Evolutionary conservation across 2,888 invertebrate genomes (phyloP).

Genomic region (Boloria euphrosyne): DNA sequence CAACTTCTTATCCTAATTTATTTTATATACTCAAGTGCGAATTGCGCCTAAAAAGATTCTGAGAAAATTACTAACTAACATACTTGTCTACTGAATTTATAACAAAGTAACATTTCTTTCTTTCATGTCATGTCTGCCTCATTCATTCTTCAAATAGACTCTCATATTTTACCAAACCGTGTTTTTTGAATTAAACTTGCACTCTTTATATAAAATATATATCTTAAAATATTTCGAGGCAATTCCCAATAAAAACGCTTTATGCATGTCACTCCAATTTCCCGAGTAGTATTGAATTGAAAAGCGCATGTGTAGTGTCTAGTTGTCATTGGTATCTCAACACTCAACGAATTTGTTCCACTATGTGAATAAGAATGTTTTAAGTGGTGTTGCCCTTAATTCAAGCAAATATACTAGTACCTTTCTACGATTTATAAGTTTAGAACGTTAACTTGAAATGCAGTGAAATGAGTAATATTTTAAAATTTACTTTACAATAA

Average conservation of each 20-base stretch:
- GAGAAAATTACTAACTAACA: too few species aligned
- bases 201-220: neutral
- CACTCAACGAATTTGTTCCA: neutral
- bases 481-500: neutral
- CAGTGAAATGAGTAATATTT: too few species aligned
- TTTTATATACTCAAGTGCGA: neutral
- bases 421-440: too few species aligned
- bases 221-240: neutral
- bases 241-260: slow-evolving; percentile 11
- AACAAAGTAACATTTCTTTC: too few species aligned
- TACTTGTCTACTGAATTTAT: too few species aligned
- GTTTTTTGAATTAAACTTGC: too few species aligned
- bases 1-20: slow-evolving; percentile 11
- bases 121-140: too few species aligned
- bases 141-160: too few species aligned
- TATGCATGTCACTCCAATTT: slow-evolving; percentile 15
- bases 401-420: too few species aligned
- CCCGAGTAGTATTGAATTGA: slow-evolving; percentile 5
- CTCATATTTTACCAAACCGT: too few species aligned
- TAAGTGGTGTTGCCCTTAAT: too few species aligned
- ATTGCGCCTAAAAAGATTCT: neutral
- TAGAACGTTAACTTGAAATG: too few species aligned
- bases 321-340: slow-evolving; percentile 8
- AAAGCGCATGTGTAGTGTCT: slow-evolving; percentile 17
- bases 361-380: neutral